Percentiles rank a stretch among this genome's conserved stretches.
Evolutionary conservation across 2,113 vertebrate genomes (phyloP).

Genomic region (Ochotona curzoniae): DNA sequence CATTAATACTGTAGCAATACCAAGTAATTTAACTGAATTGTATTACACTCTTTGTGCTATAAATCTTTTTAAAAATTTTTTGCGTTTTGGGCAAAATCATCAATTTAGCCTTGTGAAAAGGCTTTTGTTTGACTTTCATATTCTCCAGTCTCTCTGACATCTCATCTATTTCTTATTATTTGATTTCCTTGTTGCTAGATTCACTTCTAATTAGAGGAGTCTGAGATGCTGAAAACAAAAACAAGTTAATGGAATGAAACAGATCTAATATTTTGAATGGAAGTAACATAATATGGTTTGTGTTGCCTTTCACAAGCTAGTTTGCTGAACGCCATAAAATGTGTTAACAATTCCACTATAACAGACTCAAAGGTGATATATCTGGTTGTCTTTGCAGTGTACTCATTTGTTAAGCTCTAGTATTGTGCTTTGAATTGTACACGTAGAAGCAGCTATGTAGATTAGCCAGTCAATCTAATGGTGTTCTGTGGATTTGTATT

Average conservation of each 20-base stretch:
- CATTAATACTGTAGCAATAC: constrained; percentile 61
- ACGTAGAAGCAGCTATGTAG: not conserved
- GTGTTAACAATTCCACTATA: not conserved
- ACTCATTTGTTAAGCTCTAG: not conserved
- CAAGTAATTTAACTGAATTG: constrained; percentile 52
- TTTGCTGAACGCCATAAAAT: not conserved
- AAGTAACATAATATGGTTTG: not conserved
- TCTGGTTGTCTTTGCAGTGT: not conserved
- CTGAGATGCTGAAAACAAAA: constrained; percentile 27
- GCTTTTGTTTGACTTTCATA: constrained; percentile 22
- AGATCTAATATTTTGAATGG: constrained; percentile 1
- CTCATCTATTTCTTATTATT: constrained; percentile 40
- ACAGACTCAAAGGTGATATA: not conserved
- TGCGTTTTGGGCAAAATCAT: constrained; percentile 52
- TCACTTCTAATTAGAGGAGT: constrained; percentile 31
- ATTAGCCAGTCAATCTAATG: not conserved
- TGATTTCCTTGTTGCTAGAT: constrained; percentile 53
- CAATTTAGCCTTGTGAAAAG: constrained; percentile 20
- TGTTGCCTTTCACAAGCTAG: not conserved
- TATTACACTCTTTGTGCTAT: constrained; percentile 27
- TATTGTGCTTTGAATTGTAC: not conserved
- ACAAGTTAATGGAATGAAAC: not conserved
- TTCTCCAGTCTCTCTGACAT: constrained; percentile 58
- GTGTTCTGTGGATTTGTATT: not conserved
- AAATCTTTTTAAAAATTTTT: not conserved